Base-by-base conservation (phyloP, 2,797 vertebrate species). In the Spinibarbus caldwelli region DNA sequence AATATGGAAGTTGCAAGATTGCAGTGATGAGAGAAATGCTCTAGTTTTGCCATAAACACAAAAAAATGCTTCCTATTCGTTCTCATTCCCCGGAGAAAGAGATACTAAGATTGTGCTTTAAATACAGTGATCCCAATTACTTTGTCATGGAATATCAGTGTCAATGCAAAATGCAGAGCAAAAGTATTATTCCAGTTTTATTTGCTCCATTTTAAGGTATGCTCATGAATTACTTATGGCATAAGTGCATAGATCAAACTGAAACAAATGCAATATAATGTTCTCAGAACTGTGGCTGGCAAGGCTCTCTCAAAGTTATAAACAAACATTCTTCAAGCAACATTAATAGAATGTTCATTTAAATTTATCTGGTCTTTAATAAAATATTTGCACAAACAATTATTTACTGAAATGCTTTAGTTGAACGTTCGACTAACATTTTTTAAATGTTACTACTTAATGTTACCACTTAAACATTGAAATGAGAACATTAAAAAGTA, bases 21-120 rank as follows among this genome's bases (percentile, higher is more conserved):
- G 4, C 47, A n/a, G 17, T 26, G 47, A 70, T 3, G 31, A 45
- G 26, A 85, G 66, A 17, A 76, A 54, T 49, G 71, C 62, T 45
- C 29, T 31, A 52, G 79, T 54, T 81, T 81, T 31, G 23, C 34
- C 23, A 14, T 21, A 7, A 62, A 49, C 12, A 36, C 5, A 38
- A 29, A 26, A 83, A 31, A 78, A 34, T 31, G 47, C 64, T 79
- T 84, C 73, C 64, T 62, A 38, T 78, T 68, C 62, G 75, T 70
- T 47, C 41, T 77, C 43, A n/a, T 31, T 72, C 52, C 45, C 21
- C 47, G 64, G 38, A 79, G 31, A 38, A 79, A 36, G 9, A n/a
- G 12, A n/a, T 38, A 10, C 17, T 15, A 31, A 57, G 5, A 68
- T 67, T 1, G 52, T 29, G 34, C 38, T 52, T 49, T 66, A 67